Percentiles rank a stretch among this genome's conserved stretches.
These are phyloP conservation scores for Nymphalis urticae DNA, from an alignment of 2,888 invertebrate species.

Conservation along the genomic window DNA sequence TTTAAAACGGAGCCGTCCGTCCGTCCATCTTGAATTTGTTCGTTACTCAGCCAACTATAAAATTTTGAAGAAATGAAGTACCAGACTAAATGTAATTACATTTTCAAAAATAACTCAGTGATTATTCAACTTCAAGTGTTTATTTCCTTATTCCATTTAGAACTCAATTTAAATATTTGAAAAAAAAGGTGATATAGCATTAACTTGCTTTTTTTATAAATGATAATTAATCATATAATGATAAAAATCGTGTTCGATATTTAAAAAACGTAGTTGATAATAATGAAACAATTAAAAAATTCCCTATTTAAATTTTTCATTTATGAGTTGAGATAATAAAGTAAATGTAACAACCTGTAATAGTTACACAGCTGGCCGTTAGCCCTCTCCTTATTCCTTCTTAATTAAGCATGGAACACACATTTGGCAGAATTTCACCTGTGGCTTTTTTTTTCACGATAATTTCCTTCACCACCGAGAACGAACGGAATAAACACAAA, in stretches of 20 bases:
- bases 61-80: conserved; percentile 10
- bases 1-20: conserved; percentile 9
- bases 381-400: too few species aligned
- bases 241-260: too few species aligned
- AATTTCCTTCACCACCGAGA: too few species aligned
- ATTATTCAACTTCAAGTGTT: neutral
- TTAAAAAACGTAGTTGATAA: too few species aligned
- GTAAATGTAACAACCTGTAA: neutral
- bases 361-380: too few species aligned
- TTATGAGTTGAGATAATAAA: neutral
- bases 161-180: conserved; percentile 3
- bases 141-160: neutral
- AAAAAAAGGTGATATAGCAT: conserved; percentile 10
- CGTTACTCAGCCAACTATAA: conserved; percentile 7
- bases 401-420: too few species aligned
- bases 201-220: too few species aligned
- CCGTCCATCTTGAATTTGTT: neutral
- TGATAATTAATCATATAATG: too few species aligned
- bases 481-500: too few species aligned
- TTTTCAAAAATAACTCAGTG: conserved; percentile 2
- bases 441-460: too few species aligned
- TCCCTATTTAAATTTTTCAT: neutral
- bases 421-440: too few species aligned
- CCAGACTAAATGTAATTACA: conserved; percentile 6
- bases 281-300: neutral